Conservation (phyloP, 2,888 invertebrate genomes). For the Platycheirus rosarum region DNA sequence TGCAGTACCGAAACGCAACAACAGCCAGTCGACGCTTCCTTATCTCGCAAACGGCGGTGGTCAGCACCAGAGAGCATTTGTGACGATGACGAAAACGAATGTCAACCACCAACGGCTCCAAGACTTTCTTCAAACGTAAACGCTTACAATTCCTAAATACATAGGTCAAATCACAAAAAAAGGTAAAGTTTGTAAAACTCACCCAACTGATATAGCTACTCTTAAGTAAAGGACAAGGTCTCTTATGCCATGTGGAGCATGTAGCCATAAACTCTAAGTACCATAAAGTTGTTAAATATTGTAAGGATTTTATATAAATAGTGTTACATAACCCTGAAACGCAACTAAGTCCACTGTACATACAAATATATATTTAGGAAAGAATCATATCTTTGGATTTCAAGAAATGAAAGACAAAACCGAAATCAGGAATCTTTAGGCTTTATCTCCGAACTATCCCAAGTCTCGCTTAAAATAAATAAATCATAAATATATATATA, state of each 20-base stretch:
- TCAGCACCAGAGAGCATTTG: slow-evolving; percentile 84
- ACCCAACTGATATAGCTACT: slow-evolving; percentile 32
- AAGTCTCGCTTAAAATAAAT: slow-evolving; percentile 51
- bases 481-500: slow-evolving; percentile 21
- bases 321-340: slow-evolving; percentile 43
- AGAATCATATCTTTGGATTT: slow-evolving; percentile 74
- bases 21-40: slow-evolving; percentile 76
- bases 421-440: slow-evolving; percentile 73
- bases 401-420: slow-evolving; percentile 72
- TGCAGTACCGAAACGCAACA: slow-evolving; percentile 66
- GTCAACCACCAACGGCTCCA: slow-evolving; percentile 66
- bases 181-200: slow-evolving; percentile 22
- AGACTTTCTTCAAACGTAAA: slow-evolving; percentile 59
- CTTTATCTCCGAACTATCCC: slow-evolving; percentile 66
- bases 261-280: slow-evolving; percentile 69
- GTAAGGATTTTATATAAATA: slow-evolving; percentile 67
- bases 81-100: slow-evolving; percentile 77
- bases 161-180: slow-evolving; percentile 33
- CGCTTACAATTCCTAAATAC: slow-evolving; percentile 69
- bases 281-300: slow-evolving; percentile 59
- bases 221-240: slow-evolving; percentile 57
- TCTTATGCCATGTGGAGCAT: slow-evolving; percentile 72
- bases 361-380: slow-evolving; percentile 44
- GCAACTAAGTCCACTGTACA: slow-evolving; percentile 61
- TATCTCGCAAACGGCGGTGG: slow-evolving; percentile 82